Conservation (phyloP, 2,888 invertebrate genomes). For the Scaptomyza cyrtandrae region DNA sequence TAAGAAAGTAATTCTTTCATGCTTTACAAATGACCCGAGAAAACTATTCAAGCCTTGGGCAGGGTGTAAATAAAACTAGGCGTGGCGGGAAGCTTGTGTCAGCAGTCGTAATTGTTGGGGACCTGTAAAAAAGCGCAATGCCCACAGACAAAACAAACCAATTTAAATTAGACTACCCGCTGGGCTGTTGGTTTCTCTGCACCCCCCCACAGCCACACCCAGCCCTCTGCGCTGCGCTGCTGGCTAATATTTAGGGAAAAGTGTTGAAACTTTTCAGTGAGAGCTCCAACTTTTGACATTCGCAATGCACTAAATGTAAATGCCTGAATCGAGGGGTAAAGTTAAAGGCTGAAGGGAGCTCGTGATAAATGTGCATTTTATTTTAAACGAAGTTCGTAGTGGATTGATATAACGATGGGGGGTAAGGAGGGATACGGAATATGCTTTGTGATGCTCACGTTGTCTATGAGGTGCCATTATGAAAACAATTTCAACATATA, state of each 20-base stretch:
- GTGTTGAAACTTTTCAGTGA: conserved; percentile 70
- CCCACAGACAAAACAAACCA: conserved; percentile 81
- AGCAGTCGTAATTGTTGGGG: conserved; percentile 71
- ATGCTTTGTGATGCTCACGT: conserved; percentile 22
- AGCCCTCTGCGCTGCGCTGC: no score
- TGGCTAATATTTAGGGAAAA: conserved; percentile 58
- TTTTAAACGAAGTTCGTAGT: not conserved
- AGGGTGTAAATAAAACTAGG: conserved; percentile 37
- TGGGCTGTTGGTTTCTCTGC: conserved; percentile 57
- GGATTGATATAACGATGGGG: not conserved
- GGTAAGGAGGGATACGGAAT: not conserved
- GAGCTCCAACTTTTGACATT: conserved; percentile 76
- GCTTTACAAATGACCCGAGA: not conserved
- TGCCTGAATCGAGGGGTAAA: conserved; percentile 40
- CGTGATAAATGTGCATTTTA: conserved; percentile 71
- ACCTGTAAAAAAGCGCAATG: conserved; percentile 74
- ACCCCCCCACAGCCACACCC: conserved; percentile 28
- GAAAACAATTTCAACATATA: conserved; percentile 71
- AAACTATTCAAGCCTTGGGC: not conserved
- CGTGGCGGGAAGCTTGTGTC: conserved; percentile 20
- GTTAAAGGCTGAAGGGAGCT: conserved; percentile 12
- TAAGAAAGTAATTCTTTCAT: not conserved
- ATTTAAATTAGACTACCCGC: conserved; percentile 82
- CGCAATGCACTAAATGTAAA: conserved; percentile 76
- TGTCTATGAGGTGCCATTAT: conserved; percentile 61